These are phyloP conservation scores for Phortica magna DNA, from an alignment of 2,888 invertebrate species.

Conservation along the genomic window DNA sequence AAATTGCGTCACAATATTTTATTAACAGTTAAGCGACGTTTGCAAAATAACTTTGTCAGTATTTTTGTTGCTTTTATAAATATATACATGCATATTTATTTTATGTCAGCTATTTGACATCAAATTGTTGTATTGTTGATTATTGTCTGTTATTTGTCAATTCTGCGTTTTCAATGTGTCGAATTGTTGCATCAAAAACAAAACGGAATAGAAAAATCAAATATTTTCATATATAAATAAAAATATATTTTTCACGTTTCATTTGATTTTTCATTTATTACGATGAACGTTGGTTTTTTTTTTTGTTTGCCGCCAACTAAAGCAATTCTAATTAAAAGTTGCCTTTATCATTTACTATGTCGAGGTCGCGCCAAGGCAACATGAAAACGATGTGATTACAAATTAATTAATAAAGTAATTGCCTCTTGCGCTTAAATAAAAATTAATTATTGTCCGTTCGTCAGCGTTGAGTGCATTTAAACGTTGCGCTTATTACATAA, in stretches of 20 bases:
- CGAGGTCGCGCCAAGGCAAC: no score
- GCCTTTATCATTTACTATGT: no score
- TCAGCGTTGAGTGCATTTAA: background rate
- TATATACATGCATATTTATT: background rate
- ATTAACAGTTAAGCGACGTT: background rate
- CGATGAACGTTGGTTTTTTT: no score
- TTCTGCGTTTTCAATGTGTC: background rate
- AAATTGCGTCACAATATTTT: slow-evolving; percentile 34
- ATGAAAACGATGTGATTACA: background rate
- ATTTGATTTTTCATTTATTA: no score
- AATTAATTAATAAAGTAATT: background rate
- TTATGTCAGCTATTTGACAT: background rate
- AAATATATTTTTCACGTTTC: no score
- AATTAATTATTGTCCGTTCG: slow-evolving; percentile 1
- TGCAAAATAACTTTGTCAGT: background rate
- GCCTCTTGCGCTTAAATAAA: background rate
- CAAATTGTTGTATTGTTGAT: background rate
- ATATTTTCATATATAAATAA: no score
- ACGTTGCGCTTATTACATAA: background rate
- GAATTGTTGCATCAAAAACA: background rate
- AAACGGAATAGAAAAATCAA: background rate
- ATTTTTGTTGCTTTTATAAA: background rate
- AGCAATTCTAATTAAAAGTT: no score
- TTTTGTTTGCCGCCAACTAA: no score
- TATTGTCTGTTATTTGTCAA: background rate